Evolutionary conservation across 2,888 invertebrate genomes (phyloP), one percentile per base, ranked within the genome.

Genomic region (Xiphydria camelus): DNA sequence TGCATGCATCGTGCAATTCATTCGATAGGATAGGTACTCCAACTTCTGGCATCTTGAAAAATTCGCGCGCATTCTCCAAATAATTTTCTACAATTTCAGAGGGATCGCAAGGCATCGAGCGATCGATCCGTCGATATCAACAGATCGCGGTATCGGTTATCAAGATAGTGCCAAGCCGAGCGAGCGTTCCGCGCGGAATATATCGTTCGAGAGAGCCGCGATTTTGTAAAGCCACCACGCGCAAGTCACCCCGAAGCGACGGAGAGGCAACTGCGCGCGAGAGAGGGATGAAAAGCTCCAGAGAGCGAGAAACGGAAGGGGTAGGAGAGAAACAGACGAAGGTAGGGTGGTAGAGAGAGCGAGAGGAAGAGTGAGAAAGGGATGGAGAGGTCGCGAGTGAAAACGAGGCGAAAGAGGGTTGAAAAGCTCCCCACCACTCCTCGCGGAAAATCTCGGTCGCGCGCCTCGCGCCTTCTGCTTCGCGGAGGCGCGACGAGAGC

Each of bases 401-500:
- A 15, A 34, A 15, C 15, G 20, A 33, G 23, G 23, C 51, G 49
- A 61, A 61, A 55, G 47, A 53, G 59, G 46, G 38, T 42, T 47
- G 59, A 62, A 57, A 56, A 51, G 47, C 49, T 37, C 52, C 45
- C 54, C 41, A 46, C 59, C 35, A 34, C 25, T 22, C 22, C 21
- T 15, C 41, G 34, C 7, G 26, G 32, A 48, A 46, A 61, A 59
- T 59, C 54, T 53, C 49, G 49, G 51, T 45, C 46, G 58, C 45
- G 52, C 53, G 38, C 41, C 29, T 41, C 41, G 21, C 44, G 39
- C 47, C 45, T 42, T 45, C 14, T 35, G 18, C 35, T 26, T 46
- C 39, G 36, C 39, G 26, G 37, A 14, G 23, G 15, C 38, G 23
- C 32, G 19, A 29, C 31, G 31, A 21, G 23, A 29, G 15, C 19